Percentiles rank a stretch among this genome's conserved stretches.
Conservation (phyloP, 2,888 invertebrate genomes). For the Uropetala carovei region DNA sequence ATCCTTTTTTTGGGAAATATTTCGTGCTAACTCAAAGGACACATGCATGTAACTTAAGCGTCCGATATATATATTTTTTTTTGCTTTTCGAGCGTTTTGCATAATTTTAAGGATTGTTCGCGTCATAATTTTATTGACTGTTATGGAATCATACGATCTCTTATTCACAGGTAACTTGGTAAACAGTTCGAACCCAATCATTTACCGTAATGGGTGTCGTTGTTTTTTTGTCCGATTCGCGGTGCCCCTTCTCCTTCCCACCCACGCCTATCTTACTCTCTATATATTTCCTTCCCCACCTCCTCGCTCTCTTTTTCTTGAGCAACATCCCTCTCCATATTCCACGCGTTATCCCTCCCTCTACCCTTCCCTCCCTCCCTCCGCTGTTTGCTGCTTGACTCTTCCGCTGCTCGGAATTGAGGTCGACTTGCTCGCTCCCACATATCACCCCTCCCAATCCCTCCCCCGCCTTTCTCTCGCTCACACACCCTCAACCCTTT, state of each 20-base stretch:
- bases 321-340: neutral
- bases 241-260: neutral
- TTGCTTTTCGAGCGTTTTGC: too few relatives aligned
- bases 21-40: too few relatives aligned
- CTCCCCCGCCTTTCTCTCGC: constrained; percentile 12
- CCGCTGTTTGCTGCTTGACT: neutral
- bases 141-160: too few relatives aligned
- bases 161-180: too few relatives aligned
- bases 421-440: neutral
- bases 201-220: too few relatives aligned
- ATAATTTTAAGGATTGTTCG: too few relatives aligned
- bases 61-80: too few relatives aligned
- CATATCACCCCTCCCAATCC: neutral
- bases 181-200: too few relatives aligned
- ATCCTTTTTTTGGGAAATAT: too few relatives aligned
- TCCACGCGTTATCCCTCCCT: neutral
- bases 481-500: neutral
- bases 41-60: too few relatives aligned
- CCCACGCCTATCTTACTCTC: neutral
- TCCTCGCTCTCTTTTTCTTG: neutral
- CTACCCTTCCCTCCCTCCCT: neutral
- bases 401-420: neutral
- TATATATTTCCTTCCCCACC: neutral
- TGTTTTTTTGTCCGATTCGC: too few relatives aligned
- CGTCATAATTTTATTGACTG: too few relatives aligned